These are phyloP conservation scores for Stegodyphus mimosarum DNA, from an alignment of 1,140 invertebrate genomes.

Conservation along the genomic window DNA sequence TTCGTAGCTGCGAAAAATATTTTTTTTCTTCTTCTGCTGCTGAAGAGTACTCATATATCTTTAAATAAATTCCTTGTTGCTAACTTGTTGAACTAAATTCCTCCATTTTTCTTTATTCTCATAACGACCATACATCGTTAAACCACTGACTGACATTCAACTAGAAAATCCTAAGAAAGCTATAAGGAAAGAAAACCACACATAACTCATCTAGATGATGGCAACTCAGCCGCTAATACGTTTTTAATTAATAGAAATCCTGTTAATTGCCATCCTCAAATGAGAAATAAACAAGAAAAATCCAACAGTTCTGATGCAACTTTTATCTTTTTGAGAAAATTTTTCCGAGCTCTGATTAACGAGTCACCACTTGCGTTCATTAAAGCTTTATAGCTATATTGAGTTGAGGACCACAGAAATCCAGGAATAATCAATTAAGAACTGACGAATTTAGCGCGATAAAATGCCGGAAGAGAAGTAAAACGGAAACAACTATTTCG, in stretches of 20 bases:
- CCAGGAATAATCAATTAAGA: constrained; percentile 19
- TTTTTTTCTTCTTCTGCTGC: not conserved
- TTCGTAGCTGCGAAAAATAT: no score
- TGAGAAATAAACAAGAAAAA: constrained; percentile 23
- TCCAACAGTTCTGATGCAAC: not conserved
- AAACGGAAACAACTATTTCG: constrained; percentile 1
- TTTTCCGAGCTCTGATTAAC: constrained; percentile 13
- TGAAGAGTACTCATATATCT: not conserved
- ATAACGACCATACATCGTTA: not conserved
- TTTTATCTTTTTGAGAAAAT: constrained; percentile 17
- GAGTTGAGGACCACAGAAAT: not conserved
- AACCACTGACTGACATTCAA: not conserved
- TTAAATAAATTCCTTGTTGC: not conserved
- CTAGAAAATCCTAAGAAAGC: constrained; percentile 1
- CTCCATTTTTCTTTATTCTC: not conserved
- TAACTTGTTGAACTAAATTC: constrained; percentile 23
- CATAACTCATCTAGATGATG: constrained; percentile 11
- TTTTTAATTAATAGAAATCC: constrained; percentile 33
- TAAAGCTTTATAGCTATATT: constrained; percentile 8
- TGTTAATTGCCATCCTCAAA: constrained; percentile 8
- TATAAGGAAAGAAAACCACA: constrained; percentile 4
- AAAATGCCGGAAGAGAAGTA: not conserved
- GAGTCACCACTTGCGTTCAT: constrained; percentile 12
- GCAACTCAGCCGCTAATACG: constrained; percentile 7
- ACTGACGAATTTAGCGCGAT: not conserved